A percentile compares a stretch with the other conserved stretches of the same genome.
phyloP scores from a whole-genome alignment of 1,140 invertebrate genomes.

The Drosophila elegans region DNA sequence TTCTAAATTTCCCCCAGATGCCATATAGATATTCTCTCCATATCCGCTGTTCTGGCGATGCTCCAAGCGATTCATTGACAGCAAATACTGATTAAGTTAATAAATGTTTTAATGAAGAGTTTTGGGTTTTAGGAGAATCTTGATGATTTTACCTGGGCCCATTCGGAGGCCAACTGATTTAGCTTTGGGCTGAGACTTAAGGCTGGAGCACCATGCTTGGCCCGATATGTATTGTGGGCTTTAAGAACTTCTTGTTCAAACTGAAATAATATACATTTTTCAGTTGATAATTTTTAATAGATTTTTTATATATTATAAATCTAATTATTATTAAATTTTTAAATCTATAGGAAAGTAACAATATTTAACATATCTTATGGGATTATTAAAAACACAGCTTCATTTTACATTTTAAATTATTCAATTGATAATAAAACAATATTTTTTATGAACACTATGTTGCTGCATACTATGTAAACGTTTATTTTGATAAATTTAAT shows the following conservation, averaged over 20 bases:
- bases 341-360: too few species aligned
- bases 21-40: slow-evolving; percentile 93
- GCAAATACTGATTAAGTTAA: slow-evolving; percentile 32
- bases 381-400: too few species aligned
- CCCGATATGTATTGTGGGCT: slow-evolving; percentile 59
- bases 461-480: too few species aligned
- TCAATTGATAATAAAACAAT: too few species aligned
- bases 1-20: slow-evolving; percentile 86
- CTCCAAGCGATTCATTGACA: slow-evolving; percentile 52
- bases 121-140: background rate
- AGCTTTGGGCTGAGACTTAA: slow-evolving; percentile 32
- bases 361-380: too few species aligned
- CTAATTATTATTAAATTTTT: too few species aligned
- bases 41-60: slow-evolving; percentile 91
- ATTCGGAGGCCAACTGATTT: slow-evolving; percentile 43
- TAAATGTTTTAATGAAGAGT: background rate
- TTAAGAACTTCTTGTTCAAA: slow-evolving; percentile 59
- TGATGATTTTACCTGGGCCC: slow-evolving; percentile 48
- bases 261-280: slow-evolving; percentile 10
- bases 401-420: too few species aligned
- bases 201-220: slow-evolving; percentile 40
- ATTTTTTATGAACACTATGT: too few species aligned
- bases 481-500: too few species aligned
- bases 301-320: background rate
- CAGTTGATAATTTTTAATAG: too few species aligned